Evolutionary conservation across 2,113 vertebrate species (phyloP), one percentile per base, ranked within the genome.

Genomic region (Accipiter cooperii): DNA sequence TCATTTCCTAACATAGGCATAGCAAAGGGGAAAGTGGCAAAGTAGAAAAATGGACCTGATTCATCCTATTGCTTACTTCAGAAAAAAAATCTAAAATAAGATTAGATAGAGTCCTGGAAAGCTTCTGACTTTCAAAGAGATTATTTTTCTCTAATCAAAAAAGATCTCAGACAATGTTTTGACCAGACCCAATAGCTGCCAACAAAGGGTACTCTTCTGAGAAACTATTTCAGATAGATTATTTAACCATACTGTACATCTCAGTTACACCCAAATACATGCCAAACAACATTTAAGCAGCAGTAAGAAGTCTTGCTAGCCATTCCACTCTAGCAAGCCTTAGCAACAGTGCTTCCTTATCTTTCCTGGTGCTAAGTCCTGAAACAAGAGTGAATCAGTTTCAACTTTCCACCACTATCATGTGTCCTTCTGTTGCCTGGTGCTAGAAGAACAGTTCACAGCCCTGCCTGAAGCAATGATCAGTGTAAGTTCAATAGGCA

Each of bases 321-420:
- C n/a, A 33, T 64, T 93, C 25, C 40, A 64, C 19, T 82, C 40
- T 14, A 61, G 65, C 29, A 76, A 63, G 61, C 44, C 74, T 79
- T 85, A 91, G 81, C 65, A 96, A 89, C 47, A 61, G 34, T 3
- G 31, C 36, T 90, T 91, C 58, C 40, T 61, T 93, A 73, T 91
- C 90, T 80, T 87, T 64, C 58, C 70, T 54, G 44, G 28, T 93
- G 66, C 87, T 47, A 89, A 42, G 40, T 76, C 47, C 52, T 87
- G 87, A 94, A 87, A 89, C 46, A 66, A 58, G 77, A 95, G 84
- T 73, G 57, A 97, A 94, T 80, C 52, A 82, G 63, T 81, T 95
- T 95, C 93, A 91, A 40, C 78, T 94, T 94, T 90, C 84, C 66
- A 91, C 29, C 13, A 17, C 70, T 87, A 90, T 85, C 89, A 58